Base-by-base conservation (phyloP, 2,888 invertebrate species). In the Xestia c-nigrum region DNA sequence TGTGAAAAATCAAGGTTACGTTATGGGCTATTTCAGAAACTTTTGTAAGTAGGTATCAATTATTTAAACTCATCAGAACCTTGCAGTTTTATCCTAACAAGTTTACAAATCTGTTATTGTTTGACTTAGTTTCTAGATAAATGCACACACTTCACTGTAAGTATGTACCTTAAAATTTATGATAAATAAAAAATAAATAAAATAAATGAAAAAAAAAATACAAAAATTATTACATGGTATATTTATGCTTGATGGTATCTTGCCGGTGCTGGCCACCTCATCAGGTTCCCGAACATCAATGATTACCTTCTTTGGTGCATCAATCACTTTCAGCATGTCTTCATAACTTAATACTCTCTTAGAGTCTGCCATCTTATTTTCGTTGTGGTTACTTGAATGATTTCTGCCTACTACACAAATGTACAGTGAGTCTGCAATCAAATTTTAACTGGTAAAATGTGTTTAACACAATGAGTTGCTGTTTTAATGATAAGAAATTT, bases 271-370 rank as follows among this genome's bases (percentile, higher is more conserved):
- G 81, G 96, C 90, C 2, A 98, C 95, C 95, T 98, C 98, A 10
- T 97, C 94, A 38, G 98, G 98, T 90, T 98, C 98, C 63, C 98
- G 97, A 0, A 98, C 98, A 96, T 98, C 98, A 87, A 99, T 97
- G 10, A 98, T 97, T 5, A 98, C 93, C 86, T 97, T 97, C 69
- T 94, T 91, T 7, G 95, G 94, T 74, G 95, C 91, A 65, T 95
- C 86, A 61, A 96, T 94, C 2, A 94, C 92, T 83, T 95, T 93
- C 69, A 95, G 78, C 92, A 96, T 92, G 50, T 96, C 96, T 74
- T 96, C 96, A 78, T 95, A 96, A 77, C 94, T 94, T 5, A 96
- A 85, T 9, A 96, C 93, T 87, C 92, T 89, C 74, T 92, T 92
- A 55, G 95, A 94, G 78, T 96, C 95, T 24, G 94, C 94, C 95